Percentiles rank a stretch among this genome's conserved stretches.
Evolutionary conservation across 2,113 vertebrate species (phyloP).

Genomic region (Oenanthe melanoleuca): DNA sequence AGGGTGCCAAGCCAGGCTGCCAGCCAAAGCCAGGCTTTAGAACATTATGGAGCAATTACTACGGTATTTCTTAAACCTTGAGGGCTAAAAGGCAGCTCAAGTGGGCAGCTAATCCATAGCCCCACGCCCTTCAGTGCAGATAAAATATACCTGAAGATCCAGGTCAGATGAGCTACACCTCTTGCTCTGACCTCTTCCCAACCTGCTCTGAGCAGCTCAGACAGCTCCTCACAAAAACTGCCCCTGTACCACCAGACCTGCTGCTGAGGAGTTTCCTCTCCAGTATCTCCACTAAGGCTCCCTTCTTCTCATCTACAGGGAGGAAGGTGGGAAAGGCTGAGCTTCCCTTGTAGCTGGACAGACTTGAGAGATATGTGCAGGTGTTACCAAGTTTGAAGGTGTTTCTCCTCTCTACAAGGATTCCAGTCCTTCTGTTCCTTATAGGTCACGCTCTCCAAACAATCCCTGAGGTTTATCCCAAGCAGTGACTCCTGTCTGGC

Average conservation of each 20-base stretch:
- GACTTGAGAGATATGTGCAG: neutral
- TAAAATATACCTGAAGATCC: neutral
- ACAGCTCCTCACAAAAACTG: neutral
- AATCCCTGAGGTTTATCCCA: neutral
- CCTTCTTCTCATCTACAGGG: neutral
- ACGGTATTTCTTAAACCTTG: conserved; percentile 8
- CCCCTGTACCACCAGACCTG: neutral
- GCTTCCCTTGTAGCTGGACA: neutral
- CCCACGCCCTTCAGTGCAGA: neutral
- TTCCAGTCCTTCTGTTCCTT: neutral
- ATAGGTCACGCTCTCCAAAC: rapidly evolving
- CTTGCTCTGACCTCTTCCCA: neutral
- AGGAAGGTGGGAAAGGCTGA: neutral
- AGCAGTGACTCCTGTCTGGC: rapidly evolving
- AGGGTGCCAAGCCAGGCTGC: neutral
- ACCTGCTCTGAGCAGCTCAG: neutral
- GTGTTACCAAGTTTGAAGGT: neutral
- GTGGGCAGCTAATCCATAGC: neutral
- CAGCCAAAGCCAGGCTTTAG: conserved; percentile 44
- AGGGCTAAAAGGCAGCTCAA: neutral
- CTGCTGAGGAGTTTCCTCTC: neutral
- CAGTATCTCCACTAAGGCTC: neutral
- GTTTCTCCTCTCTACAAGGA: neutral
- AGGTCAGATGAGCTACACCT: neutral
- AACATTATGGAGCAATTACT: conserved; percentile 15